Percentiles rank a stretch among this genome's conserved stretches.
phyloP scores from a whole-genome alignment of 2,888 invertebrate species.

The Agrilus cyanescens region DNA sequence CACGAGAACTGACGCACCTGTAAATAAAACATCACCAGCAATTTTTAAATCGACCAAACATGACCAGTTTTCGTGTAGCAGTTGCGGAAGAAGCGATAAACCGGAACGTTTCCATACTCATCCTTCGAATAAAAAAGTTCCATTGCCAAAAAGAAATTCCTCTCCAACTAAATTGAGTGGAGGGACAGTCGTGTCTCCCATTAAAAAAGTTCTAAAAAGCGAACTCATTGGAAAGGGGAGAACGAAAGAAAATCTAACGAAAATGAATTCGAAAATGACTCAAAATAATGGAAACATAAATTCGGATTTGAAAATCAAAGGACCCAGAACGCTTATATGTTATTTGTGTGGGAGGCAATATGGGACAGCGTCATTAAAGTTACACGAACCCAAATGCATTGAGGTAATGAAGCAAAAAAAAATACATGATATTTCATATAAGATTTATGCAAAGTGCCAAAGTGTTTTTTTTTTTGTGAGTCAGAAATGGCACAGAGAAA shows the following conservation, averaged over 20 bases:
- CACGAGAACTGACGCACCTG: background rate
- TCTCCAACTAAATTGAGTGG: too few species aligned
- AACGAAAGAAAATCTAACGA: background rate
- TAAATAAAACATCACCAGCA: background rate
- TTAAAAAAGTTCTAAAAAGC: background rate
- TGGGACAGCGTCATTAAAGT: slow-evolving; percentile 49
- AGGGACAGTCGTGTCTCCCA: too few species aligned
- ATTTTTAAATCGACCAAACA: slow-evolving; percentile 24
- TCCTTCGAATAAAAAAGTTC: slow-evolving; percentile 24
- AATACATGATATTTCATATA: slow-evolving; percentile 8
- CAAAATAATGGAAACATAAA: background rate
- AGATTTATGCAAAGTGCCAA: background rate
- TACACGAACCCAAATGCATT: slow-evolving; percentile 56
- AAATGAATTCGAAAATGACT: background rate
- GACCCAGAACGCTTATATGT: slow-evolving; percentile 38
- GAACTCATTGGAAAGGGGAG: background rate
- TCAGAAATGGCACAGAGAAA: slow-evolving; percentile 52
- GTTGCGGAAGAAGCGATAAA: slow-evolving; percentile 54
- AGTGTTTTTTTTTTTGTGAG: slow-evolving; percentile 11
- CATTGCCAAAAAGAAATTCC: slow-evolving; percentile 1
- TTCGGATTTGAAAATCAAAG: slow-evolving; percentile 2
- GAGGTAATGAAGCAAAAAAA: slow-evolving; percentile 32
- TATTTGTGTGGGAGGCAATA: slow-evolving; percentile 56
- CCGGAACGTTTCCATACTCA: slow-evolving; percentile 55
- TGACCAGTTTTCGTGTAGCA: slow-evolving; percentile 46